Evolutionary conservation across 2,113 vertebrate genomes (phyloP).

Genomic region (Pica pica): DNA sequence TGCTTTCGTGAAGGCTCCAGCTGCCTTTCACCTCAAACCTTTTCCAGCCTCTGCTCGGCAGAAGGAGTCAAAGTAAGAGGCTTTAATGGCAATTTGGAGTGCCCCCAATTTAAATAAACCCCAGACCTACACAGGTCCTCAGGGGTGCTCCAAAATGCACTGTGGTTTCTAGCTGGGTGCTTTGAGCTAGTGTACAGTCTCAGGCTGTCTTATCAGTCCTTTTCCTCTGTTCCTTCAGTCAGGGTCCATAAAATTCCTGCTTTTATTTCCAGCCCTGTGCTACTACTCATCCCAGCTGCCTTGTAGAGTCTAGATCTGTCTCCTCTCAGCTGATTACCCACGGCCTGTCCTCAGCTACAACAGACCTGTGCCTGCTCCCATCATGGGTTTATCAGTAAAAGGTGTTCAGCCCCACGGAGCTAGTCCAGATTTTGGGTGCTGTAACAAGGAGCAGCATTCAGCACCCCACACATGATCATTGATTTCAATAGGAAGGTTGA

Average conservation of each 20-base stretch:
- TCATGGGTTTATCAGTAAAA: rapidly evolving
- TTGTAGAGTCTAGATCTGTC: neutral
- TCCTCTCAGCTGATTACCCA: neutral
- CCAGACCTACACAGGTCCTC: rapidly evolving
- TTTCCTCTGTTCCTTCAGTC: neutral
- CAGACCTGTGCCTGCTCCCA: neutral
- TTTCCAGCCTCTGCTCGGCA: neutral
- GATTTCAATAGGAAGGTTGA: neutral
- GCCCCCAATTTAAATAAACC: neutral
- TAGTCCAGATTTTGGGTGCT: neutral
- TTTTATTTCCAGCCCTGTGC: neutral
- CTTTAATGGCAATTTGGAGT: neutral
- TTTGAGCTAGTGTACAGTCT: neutral
- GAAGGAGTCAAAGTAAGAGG: neutral
- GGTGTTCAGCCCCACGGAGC: neutral
- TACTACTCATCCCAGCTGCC: neutral
- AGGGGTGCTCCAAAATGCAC: neutral
- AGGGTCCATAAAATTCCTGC: neutral
- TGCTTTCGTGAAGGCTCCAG: neutral
- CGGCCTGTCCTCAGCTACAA: neutral
- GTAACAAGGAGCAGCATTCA: neutral
- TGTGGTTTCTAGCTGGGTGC: neutral
- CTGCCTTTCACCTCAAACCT: neutral
- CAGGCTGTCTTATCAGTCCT: neutral
- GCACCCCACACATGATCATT: rapidly evolving